Percentiles rank a stretch among this genome's conserved stretches.
Conservation (phyloP, 2,797 vertebrate species). For the Meda fulgida region DNA sequence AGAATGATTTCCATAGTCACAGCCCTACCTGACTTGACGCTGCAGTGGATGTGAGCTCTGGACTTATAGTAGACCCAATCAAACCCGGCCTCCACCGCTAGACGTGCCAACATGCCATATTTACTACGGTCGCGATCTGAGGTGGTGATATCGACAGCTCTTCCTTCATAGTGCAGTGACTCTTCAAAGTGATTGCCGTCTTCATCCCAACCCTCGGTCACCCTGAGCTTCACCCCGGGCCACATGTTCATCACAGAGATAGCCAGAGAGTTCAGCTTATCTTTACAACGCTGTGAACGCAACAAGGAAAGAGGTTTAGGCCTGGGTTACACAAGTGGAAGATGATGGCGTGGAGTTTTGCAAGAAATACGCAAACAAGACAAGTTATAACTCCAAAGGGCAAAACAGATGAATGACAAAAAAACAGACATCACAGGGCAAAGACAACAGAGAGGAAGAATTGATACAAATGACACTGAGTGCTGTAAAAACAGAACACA, state of each 20-base stretch:
- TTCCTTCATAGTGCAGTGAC: conserved; percentile 96
- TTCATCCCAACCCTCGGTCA: conserved; percentile 99
- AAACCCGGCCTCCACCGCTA: conserved; percentile 97
- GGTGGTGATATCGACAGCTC: conserved; percentile 96
- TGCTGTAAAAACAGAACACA: not conserved
- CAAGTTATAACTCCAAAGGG: conserved; percentile 35
- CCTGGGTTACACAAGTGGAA: conserved; percentile 43
- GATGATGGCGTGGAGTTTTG: conserved; percentile 28
- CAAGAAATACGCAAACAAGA: conserved; percentile 23
- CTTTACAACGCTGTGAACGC: conserved; percentile 90
- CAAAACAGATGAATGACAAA: conserved; percentile 3
- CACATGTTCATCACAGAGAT: conserved; percentile 99
- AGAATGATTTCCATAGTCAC: not conserved
- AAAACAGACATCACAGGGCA: not conserved
- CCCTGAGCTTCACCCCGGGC: conserved; percentile 94
- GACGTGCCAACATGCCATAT: conserved; percentile 94
- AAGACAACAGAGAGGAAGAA: not conserved
- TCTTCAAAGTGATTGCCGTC: conserved; percentile 96
- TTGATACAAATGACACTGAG: not conserved
- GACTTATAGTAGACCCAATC: conserved; percentile 99
- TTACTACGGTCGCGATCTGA: conserved; percentile 94
- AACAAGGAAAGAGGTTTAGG: conserved; percentile 19
- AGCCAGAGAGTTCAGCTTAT: conserved; percentile 95
- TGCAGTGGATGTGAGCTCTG: conserved; percentile 97
- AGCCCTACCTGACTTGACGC: conserved; percentile 93